Evolutionary conservation across 1,140 invertebrate genomes (phyloP).

Genomic region (Streblospio benedicti): DNA sequence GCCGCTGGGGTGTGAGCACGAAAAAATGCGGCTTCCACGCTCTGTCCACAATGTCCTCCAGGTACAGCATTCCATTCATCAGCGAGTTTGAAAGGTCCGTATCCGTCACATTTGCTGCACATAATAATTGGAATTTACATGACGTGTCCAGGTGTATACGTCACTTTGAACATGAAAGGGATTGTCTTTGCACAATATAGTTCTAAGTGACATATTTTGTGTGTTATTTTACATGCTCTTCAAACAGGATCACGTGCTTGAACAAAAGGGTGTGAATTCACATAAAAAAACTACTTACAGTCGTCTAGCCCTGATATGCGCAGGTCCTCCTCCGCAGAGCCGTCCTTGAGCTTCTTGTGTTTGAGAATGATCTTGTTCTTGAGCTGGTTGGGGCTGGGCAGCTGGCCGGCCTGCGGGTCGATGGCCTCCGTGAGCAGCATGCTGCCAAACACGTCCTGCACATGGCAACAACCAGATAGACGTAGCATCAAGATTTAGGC

Average conservation of each 20-base stretch:
- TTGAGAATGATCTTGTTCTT: slow-evolving; percentile 47
- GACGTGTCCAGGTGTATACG: no score
- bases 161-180: no score
- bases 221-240: no score
- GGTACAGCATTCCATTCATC: slow-evolving; percentile 82
- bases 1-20: slow-evolving; percentile 77
- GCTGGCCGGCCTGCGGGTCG: slow-evolving; percentile 25
- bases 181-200: no score
- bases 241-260: no score
- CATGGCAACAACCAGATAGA: no score
- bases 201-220: no score
- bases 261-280: no score
- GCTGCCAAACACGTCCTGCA: slow-evolving; percentile 86
- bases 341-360: not conserved
- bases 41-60: slow-evolving; percentile 79
- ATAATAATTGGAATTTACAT: no score
- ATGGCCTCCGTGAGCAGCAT: slow-evolving; percentile 36
- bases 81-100: slow-evolving; percentile 78
- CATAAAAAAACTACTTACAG: no score
- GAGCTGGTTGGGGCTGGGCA: slow-evolving; percentile 46
- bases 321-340: slow-evolving; percentile 11
- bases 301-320: no score
- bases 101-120: slow-evolving; percentile 46
- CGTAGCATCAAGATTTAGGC: no score
- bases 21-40: slow-evolving; percentile 90